Base-by-base conservation (phyloP, 37 sponge, comb jelly and placozoan genomes). In the Aplysina aerophoba region DNA sequence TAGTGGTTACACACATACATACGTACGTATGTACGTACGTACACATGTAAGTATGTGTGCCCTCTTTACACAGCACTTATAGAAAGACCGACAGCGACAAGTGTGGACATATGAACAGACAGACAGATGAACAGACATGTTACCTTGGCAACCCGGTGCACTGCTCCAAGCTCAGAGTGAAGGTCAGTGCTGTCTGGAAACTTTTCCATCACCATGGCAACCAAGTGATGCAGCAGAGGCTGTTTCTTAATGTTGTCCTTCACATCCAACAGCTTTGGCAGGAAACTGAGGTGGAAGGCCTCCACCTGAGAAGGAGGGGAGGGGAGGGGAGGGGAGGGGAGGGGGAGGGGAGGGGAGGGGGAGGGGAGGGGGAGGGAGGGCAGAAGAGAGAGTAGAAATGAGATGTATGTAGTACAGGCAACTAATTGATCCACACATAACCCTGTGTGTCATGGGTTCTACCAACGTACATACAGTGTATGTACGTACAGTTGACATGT, bases 181-280 rank as follows among this genome's bases (percentile, higher is more conserved):
- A 97, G 89, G 85, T 97, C 95, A 2, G 87, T 84, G 19, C 91
- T 58, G 20, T 94, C 84, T 1, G 95, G 93, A 75, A 87, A 94
- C 64, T 88, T 83, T 57, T 93, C 88, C 62, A 92, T 84, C 79
- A 95, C 89, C 81, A 97, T 90, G n/a, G 85, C 88, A 41, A 93
- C 93, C 58, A 97, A 69, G 85, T 97, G 97, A 53, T 85, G 75
- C 74, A 97, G 72, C 27, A 97, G 89, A 11, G 97, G 83, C 17
- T 87, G 87, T 64, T 94, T 97, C 79, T 92, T 89, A 5, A 93
- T 89, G 24, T 91, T 94, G 93, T 97, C 97, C 88, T 97, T 97
- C 59, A 97, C 96, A 73, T 92, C 93, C 0, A 67, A 79, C 68
- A 97, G 79, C 31, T 92, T 88, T 31, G 73, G 69, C 61, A 97